Conservation (phyloP, 1,140 invertebrate species). For the Caerostris darwini region DNA sequence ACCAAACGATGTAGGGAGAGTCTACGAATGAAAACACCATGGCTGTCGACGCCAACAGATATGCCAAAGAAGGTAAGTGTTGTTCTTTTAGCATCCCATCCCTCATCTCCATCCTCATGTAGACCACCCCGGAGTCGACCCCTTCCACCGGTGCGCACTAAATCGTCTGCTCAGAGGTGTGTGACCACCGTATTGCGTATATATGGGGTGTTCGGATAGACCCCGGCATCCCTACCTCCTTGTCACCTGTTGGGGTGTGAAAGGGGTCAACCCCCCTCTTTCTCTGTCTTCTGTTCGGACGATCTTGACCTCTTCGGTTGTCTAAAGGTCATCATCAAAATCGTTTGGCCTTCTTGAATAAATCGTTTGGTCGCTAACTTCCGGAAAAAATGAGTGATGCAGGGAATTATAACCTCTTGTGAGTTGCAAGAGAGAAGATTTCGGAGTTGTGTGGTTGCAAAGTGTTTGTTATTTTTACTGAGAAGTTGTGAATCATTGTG, state of each 20-base stretch:
- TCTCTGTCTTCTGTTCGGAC: neutral
- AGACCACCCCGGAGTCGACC: neutral
- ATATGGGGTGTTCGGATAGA: neutral
- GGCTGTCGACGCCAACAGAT: slow-evolving; percentile 75
- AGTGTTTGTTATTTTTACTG: neutral
- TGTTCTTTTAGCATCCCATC: neutral
- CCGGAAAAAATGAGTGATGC: neutral
- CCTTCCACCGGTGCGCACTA: neutral
- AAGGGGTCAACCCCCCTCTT: neutral
- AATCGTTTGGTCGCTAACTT: neutral
- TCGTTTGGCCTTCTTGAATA: neutral
- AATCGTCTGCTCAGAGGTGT: neutral
- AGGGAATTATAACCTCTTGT: neutral
- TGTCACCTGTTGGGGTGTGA: slow-evolving; percentile 69
- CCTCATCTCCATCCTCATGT: neutral
- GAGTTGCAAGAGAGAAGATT: neutral
- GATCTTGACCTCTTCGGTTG: slow-evolving; percentile 38
- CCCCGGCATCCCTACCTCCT: neutral
- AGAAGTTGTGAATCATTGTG: neutral
- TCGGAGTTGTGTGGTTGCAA: neutral
- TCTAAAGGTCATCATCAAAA: slow-evolving; percentile 48
- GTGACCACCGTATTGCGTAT: slow-evolving; percentile 60
- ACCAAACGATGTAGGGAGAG: slow-evolving; percentile 72
- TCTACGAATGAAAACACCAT: slow-evolving; percentile 49
- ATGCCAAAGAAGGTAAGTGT: slow-evolving; percentile 72